phyloP scores from a whole-genome alignment of 2,888 invertebrate species.

The Sipha maydis region DNA sequence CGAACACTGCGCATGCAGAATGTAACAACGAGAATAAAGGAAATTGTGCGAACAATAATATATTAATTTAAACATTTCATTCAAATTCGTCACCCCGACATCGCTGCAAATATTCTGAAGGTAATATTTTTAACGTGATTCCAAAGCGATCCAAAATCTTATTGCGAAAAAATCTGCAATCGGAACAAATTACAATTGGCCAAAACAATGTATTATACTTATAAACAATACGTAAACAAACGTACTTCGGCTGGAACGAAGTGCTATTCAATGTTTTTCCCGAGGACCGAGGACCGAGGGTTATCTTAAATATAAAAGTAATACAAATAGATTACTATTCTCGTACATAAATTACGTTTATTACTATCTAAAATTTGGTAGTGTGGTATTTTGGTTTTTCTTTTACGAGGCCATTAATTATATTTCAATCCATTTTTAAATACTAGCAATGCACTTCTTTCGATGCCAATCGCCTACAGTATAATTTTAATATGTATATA shows the following conservation, averaged over 20 bases:
- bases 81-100: constrained; percentile 5
- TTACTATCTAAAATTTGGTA: background rate
- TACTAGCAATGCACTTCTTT: background rate
- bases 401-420: background rate
- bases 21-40: background rate
- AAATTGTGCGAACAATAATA: background rate
- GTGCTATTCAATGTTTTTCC: background rate
- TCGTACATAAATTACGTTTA: background rate
- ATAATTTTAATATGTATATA: too few relatives aligned
- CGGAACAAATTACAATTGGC: background rate
- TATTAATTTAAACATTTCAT: background rate
- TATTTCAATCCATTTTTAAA: background rate
- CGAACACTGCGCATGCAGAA: background rate
- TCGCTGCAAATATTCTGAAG: background rate
- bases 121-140: constrained; percentile 1
- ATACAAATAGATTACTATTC: background rate
- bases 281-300: background rate
- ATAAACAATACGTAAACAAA: background rate
- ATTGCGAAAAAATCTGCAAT: background rate
- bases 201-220: background rate
- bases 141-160: background rate
- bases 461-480: background rate
- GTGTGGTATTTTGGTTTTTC: background rate
- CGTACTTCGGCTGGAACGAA: constrained; percentile 2
- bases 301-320: constrained; percentile 1